A percentile compares a stretch with the other conserved stretches of the same genome.
These are phyloP conservation scores for Mustela lutreola DNA, from an alignment of 2,113 vertebrate species.

Conservation along the genomic window DNA sequence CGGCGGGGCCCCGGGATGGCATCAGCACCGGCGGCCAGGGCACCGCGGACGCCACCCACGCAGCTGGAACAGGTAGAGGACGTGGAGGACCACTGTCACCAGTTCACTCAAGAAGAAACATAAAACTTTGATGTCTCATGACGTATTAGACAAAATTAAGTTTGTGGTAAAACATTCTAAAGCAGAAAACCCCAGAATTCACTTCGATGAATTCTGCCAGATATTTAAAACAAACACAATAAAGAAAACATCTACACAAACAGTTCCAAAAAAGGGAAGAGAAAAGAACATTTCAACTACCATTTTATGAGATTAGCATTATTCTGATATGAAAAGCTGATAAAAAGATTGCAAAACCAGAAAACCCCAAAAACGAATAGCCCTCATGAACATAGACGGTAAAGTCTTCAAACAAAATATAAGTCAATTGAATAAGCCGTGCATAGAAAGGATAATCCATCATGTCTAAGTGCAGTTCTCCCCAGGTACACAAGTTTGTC, in stretches of 20 bases:
- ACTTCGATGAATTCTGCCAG: too few relatives aligned
- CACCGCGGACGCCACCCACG: constrained; percentile 84
- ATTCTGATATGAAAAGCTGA: too few relatives aligned
- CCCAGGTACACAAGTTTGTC: not conserved
- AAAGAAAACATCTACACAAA: too few relatives aligned
- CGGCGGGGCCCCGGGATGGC: constrained; percentile 87
- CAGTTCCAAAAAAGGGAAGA: too few relatives aligned
- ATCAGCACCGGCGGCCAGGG: constrained; percentile 93
- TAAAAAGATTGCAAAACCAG: too few relatives aligned
- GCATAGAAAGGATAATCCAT: not conserved
- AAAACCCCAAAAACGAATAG: not conserved
- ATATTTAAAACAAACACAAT: too few relatives aligned
- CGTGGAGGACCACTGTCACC: constrained; percentile 90
- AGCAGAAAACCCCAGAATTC: too few relatives aligned
- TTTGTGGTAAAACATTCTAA: too few relatives aligned
- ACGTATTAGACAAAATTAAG: too few relatives aligned
- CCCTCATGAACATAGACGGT: not conserved
- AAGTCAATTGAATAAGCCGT: not conserved
- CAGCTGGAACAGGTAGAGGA: constrained; percentile 88
- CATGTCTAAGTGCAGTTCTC: not conserved
- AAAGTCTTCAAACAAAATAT: not conserved
- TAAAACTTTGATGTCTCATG: too few relatives aligned
- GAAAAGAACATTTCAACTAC: too few relatives aligned
- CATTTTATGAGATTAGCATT: too few relatives aligned
- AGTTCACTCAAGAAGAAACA: constrained; percentile 63